Evolutionary conservation across 1,140 invertebrate genomes (phyloP).

Genomic region (Leptinotarsa undecemlineata): DNA sequence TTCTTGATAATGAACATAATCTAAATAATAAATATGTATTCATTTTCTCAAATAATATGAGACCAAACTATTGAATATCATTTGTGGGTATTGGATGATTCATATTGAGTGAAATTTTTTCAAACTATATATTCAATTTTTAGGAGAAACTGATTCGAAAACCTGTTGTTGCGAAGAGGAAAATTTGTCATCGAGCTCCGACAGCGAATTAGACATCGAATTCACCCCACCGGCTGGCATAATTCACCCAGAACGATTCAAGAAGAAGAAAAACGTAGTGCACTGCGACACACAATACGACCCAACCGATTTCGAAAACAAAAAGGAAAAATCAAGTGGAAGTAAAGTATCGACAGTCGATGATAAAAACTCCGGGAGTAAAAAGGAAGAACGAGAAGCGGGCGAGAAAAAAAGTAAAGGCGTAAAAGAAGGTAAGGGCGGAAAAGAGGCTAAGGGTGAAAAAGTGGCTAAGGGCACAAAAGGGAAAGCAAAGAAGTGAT

Average conservation of each 20-base stretch:
- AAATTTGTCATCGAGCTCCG: slow-evolving; percentile 33
- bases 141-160: slow-evolving; percentile 29
- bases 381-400: slow-evolving; percentile 36
- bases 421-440: slow-evolving; percentile 7
- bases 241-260: slow-evolving; percentile 48
- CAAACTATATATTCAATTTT: not conserved
- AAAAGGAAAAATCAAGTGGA: slow-evolving; percentile 30
- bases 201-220: slow-evolving; percentile 54
- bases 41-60: no score
- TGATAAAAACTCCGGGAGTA: slow-evolving; percentile 33
- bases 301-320: slow-evolving; percentile 40
- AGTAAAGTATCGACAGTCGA: slow-evolving; percentile 30
- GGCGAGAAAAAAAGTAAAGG: slow-evolving; percentile 23
- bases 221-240: slow-evolving; percentile 54
- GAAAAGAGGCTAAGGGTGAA: slow-evolving; percentile 11
- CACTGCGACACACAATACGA: slow-evolving; percentile 51
- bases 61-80: no score
- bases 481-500: not conserved
- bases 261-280: slow-evolving; percentile 46
- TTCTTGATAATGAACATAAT: no score
- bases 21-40: no score
- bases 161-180: slow-evolving; percentile 40
- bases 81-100: no score
- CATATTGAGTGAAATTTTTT: not conserved
- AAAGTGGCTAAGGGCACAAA: not conserved